Base-by-base conservation (phyloP, 2,888 invertebrate species). In the Seladonia tumulorum region DNA sequence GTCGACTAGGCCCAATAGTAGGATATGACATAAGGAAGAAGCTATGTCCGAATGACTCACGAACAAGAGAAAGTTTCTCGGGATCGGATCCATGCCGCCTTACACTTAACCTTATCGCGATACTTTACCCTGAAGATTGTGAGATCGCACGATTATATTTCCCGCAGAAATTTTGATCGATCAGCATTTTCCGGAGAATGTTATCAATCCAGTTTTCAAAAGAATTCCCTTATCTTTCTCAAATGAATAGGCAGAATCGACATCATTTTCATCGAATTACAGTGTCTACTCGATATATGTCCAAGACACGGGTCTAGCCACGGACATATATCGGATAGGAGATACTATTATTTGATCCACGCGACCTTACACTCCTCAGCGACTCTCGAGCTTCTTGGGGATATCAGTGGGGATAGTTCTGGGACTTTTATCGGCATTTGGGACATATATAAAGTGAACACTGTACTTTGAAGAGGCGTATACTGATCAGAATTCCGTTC, bases 21-120 rank as follows among this genome's bases (percentile, higher is more conserved):
- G 71, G 80, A 84, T 88, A 88, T 90, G 93, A 93, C 92, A 91
- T 90, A 90, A 91, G 90, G 86, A 93, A 89, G 90, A 91, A 92
- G 90, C 82, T 91, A 92, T 93, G 92, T 77, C 80, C 71, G 82
- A 79, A 82, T 91, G 90, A 91, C 77, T 91, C 89, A 92, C 73
- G 75, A 78, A 71, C 39, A 60, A 79, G 88, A 87, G 87, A 90
- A 90, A 90, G 90, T 90, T 88, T 70, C 78, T 10, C 73, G 25
- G 35, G 73, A 73, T 39, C 49, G 78, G 75, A 57, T 81, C 57
- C 60, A n/a, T 57, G 42, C 25, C 53, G 42, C 25, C 53, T 57
- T 70, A 71, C 73, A 73, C 47, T 87, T 75, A 85, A 35, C 70
- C 82, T 89, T 81, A 66, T 77, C 63, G n/a, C 49, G 63, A 81